Conservation (phyloP, 2,113 vertebrate genomes). For the Tricholaema leucomelas region DNA sequence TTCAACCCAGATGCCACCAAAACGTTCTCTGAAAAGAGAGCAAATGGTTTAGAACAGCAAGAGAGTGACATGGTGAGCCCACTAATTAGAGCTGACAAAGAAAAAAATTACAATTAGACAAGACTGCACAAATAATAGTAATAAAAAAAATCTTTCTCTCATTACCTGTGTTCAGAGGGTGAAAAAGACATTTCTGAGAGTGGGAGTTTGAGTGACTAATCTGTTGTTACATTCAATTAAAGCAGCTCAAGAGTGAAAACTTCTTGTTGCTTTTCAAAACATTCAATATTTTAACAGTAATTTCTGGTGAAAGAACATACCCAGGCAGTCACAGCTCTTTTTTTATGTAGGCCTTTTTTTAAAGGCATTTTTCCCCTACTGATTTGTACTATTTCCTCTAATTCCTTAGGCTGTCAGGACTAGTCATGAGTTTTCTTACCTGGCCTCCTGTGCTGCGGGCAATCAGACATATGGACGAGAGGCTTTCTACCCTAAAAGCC, state of each 20-base stretch:
- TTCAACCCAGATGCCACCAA: background rate
- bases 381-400: background rate
- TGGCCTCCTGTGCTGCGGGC: background rate
- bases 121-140: background rate
- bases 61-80: background rate
- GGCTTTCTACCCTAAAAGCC: background rate
- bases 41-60: background rate
- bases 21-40: background rate
- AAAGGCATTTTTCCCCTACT: background rate
- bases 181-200: constrained; percentile 18
- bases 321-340: background rate
- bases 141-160: background rate
- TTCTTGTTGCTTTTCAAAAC: constrained; percentile 20
- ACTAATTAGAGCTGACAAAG: background rate
- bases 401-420: background rate
- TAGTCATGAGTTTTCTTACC: background rate
- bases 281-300: constrained; percentile 30
- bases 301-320: constrained; percentile 13
- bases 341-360: background rate
- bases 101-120: background rate
- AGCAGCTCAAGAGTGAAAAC: constrained; percentile 34
- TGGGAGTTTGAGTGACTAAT: background rate
- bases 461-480: background rate
- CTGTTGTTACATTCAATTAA: constrained; percentile 3
- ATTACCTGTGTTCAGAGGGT: background rate